phyloP scores from a whole-genome alignment of 2,888 invertebrate genomes.

The Apotomis turbidana region DNA sequence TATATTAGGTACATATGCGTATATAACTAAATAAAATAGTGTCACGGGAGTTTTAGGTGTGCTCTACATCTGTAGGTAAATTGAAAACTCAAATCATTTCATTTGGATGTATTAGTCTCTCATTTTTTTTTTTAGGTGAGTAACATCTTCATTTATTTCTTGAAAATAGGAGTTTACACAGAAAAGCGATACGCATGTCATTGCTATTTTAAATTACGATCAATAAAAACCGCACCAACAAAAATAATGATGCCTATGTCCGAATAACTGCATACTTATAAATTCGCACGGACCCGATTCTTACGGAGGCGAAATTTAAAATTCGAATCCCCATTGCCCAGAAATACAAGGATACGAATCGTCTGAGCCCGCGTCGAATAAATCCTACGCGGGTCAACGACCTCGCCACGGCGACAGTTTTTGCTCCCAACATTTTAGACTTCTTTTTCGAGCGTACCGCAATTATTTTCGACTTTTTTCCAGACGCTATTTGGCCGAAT shows the following conservation, averaged over 20 bases:
- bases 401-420: conserved; percentile 75
- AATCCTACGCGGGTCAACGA: conserved; percentile 69
- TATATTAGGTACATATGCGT: too few species aligned
- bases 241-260: conserved; percentile 27
- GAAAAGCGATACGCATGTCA: neutral
- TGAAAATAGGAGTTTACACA: neutral
- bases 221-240: neutral
- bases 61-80: too few species aligned
- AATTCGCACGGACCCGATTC: conserved; percentile 48
- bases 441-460: conserved; percentile 70
- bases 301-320: conserved; percentile 79
- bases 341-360: conserved; percentile 69
- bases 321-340: conserved; percentile 69
- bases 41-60: too few species aligned
- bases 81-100: too few species aligned
- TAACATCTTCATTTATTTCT: neutral
- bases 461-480: conserved; percentile 81
- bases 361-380: conserved; percentile 66
- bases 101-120: too few species aligned
- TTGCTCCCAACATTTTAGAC: conserved; percentile 73
- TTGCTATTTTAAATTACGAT: neutral
- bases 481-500: conserved; percentile 57
- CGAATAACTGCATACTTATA: conserved; percentile 32
- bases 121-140: too few species aligned
- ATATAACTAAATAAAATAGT: too few species aligned